These are phyloP conservation scores for Gymnocypris eckloni DNA, from an alignment of 2,797 vertebrate species.

Conservation along the genomic window DNA sequence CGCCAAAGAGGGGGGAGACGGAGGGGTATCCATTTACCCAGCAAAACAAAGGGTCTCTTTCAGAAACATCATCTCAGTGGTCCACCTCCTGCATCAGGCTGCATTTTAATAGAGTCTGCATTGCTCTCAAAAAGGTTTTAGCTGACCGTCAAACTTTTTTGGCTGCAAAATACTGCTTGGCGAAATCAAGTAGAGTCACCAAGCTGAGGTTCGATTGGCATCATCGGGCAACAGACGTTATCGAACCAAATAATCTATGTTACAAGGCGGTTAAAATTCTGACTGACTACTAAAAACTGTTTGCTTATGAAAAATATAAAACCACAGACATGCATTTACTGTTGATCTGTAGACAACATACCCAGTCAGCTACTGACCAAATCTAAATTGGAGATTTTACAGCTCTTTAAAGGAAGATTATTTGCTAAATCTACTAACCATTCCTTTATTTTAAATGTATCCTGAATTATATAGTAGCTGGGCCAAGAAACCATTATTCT, in stretches of 20 bases:
- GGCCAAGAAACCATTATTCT: not conserved
- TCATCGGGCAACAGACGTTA: not conserved
- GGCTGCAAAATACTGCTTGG: not conserved
- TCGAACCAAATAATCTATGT: not conserved
- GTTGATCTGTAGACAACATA: not conserved
- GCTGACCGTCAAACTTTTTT: not conserved
- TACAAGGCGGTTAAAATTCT: not conserved
- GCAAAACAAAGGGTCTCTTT: conserved; percentile 48
- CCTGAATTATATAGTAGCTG: not conserved
- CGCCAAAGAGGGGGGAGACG: conserved; percentile 10
- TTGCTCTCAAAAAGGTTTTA: conserved; percentile 11
- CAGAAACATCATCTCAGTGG: conserved; percentile 36
- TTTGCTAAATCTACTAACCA: not conserved
- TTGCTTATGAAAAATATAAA: not conserved
- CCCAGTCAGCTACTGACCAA: not conserved
- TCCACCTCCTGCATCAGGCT: conserved; percentile 39
- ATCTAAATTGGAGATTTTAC: not conserved
- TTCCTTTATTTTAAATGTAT: not conserved
- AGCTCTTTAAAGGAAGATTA: not conserved
- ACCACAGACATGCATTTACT: not conserved
- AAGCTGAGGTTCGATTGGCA: not conserved
- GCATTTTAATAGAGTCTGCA: conserved; percentile 40
- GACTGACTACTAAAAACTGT: not conserved
- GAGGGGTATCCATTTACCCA: conserved; percentile 49
- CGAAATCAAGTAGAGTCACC: not conserved